These are phyloP conservation scores for Euschistus heros DNA, from an alignment of 1,140 invertebrate species.

Conservation along the genomic window DNA sequence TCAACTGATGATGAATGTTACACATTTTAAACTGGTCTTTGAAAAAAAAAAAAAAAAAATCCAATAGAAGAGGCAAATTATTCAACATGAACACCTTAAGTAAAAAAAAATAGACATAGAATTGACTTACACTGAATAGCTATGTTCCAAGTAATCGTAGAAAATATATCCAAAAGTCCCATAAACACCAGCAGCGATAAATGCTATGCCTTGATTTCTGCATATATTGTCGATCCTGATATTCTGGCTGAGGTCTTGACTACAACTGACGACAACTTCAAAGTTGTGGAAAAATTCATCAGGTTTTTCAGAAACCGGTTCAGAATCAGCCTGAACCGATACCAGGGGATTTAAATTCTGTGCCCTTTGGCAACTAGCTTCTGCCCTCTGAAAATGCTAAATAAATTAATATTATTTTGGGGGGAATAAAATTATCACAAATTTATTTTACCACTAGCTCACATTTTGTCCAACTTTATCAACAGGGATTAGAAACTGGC, in stretches of 20 bases:
- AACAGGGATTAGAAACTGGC: conserved; percentile 65
- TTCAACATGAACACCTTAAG: background rate
- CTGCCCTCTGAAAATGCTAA: conserved; percentile 56
- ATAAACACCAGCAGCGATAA: conserved; percentile 85
- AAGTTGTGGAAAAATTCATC: conserved; percentile 67
- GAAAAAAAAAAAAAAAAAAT: background rate
- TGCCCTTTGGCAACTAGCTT: conserved; percentile 62
- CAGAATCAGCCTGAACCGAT: conserved; percentile 58
- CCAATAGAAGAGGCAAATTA: background rate
- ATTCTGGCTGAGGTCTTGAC: conserved; percentile 56
- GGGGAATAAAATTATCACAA: background rate
- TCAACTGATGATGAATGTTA: too few relatives aligned
- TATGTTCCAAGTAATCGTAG: conserved; percentile 74
- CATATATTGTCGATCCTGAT: conserved; percentile 70
- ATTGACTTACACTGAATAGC: conserved; percentile 69
- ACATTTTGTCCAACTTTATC: conserved; percentile 60
- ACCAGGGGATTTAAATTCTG: conserved; percentile 89
- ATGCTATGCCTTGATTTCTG: conserved; percentile 64
- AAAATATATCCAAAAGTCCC: conserved; percentile 89
- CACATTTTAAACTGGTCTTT: background rate
- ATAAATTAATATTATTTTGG: background rate
- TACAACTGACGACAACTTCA: conserved; percentile 74
- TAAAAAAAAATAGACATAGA: conserved; percentile 7
- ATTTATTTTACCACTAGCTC: conserved; percentile 30
- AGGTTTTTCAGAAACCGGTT: conserved; percentile 47